Evolutionary conservation across 2,113 vertebrate species (phyloP), one percentile per base, ranked within the genome.

Genomic region (Austrofundulus limnaeus): DNA sequence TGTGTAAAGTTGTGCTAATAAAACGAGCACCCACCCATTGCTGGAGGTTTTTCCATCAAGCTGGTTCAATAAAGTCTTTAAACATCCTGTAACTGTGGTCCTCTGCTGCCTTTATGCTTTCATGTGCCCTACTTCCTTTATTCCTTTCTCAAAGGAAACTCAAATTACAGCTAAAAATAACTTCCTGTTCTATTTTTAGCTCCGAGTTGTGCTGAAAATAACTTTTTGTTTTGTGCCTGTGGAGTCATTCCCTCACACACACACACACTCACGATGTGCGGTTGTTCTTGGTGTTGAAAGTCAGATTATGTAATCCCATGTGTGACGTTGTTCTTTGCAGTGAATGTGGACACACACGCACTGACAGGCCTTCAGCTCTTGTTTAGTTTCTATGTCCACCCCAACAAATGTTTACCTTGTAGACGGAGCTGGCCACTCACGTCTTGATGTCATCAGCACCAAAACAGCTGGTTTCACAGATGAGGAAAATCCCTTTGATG

Each of bases 161-260:
- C 0, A 25, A 8, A 19, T 59, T 19, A 51, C n/a, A 5, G 38
- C 66, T 80, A 70, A 82, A 77, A 79, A 81, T 75, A 79, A 54
- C 61, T 13, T 12, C 2, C 2, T 47, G 9, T 66, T 66, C 70
- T 85, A 70, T 77, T 87, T 85, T 83, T 78, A 80, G 58, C 57
- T 66, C 9, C 0, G 11, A 9, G 42, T 41, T 38, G 11, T 31
- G 9, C 39, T 20, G 0, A 11, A 34, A 16, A 5, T 24, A 9
- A 12, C n/a, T 10, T 20, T 72, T 83, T 79, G 59, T 66, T 38
- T 85, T 61, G 82, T 24, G 16, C 23, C 41, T 47, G 24, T 38
- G 65, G 74, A 72, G 71, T 80, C 20, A 66, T 62, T 41, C 2
- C 20, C 37, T 7, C 12, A 16, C 19, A 34, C 2, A 0, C 3